Evolutionary conservation across 2,888 invertebrate genomes (phyloP).

Genomic region (Melangyna quadrimaculata): DNA sequence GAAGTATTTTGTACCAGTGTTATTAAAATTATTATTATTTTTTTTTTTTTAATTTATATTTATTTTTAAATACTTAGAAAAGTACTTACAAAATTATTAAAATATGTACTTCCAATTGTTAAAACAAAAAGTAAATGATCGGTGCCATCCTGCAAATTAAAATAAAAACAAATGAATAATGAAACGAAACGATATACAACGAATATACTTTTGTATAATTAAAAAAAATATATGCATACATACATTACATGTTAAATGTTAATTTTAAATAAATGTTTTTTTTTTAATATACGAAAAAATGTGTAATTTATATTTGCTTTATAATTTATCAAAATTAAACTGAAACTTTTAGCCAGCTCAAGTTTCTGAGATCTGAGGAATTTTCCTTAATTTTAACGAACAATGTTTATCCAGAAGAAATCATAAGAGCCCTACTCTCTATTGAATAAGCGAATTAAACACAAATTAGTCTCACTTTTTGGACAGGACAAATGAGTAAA

Average conservation of each 20-base stretch:
- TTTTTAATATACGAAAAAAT: background rate
- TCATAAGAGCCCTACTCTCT: background rate
- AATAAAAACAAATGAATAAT: background rate
- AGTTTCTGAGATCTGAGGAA: background rate
- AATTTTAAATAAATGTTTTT: constrained; percentile 22
- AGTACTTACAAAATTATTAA: constrained; percentile 44
- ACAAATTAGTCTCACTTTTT: too few species aligned
- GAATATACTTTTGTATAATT: constrained; percentile 58
- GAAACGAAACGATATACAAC: constrained; percentile 31
- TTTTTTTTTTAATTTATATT: constrained; percentile 1
- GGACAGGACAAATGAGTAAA: background rate
- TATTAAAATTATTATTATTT: constrained; percentile 15
- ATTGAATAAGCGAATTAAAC: background rate
- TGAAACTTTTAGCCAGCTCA: background rate
- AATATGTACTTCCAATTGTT: background rate
- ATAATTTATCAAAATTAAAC: constrained; percentile 25
- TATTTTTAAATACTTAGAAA: constrained; percentile 30
- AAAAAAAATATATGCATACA: too few species aligned
- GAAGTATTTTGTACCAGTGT: background rate
- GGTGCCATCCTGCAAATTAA: constrained; percentile 56
- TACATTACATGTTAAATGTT: constrained; percentile 27
- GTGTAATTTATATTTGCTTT: constrained; percentile 24
- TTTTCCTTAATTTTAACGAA: background rate
- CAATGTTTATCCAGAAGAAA: background rate
- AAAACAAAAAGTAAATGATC: constrained; percentile 8